Evolutionary conservation across 1,140 invertebrate species (phyloP).

Genomic region (Drosophila micromelanica): DNA sequence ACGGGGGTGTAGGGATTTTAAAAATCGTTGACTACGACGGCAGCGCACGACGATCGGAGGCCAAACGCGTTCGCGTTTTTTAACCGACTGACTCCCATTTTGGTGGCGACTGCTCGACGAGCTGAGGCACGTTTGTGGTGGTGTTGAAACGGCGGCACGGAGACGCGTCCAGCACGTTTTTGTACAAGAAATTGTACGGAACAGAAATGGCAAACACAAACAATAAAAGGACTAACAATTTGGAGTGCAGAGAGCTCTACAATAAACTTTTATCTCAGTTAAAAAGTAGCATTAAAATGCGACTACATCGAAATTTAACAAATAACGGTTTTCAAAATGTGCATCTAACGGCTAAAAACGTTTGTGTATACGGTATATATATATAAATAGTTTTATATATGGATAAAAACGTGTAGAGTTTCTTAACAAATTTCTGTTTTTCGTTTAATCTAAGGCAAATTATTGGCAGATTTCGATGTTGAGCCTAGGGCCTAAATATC

Average conservation of each 20-base stretch:
- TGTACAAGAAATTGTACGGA: slow-evolving; percentile 79
- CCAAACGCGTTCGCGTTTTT: slow-evolving; percentile 11
- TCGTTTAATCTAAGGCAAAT: slow-evolving; percentile 67
- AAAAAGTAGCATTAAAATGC: slow-evolving; percentile 61
- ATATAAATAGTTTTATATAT: slow-evolving; percentile 40
- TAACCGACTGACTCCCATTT: slow-evolving; percentile 10
- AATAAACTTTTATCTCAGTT: slow-evolving; percentile 19
- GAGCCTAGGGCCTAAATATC: slow-evolving; percentile 40
- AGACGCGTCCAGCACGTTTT: slow-evolving; percentile 57
- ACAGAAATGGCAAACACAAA: slow-evolving; percentile 66
- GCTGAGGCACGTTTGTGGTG: slow-evolving; percentile 83
- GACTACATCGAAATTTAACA: slow-evolving; percentile 68
- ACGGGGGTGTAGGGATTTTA: slow-evolving; percentile 70
- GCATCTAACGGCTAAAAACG: slow-evolving; percentile 54
- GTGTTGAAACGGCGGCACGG: slow-evolving; percentile 68
- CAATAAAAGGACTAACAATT: slow-evolving; percentile 61
- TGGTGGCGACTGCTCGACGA: slow-evolving; percentile 63
- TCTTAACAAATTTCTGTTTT: slow-evolving; percentile 57
- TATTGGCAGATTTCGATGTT: slow-evolving; percentile 62
- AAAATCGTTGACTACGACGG: slow-evolving; percentile 78
- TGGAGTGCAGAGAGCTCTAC: slow-evolving; percentile 8
- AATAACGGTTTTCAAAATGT: slow-evolving; percentile 59
- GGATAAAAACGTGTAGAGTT: slow-evolving; percentile 60
- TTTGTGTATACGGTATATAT: slow-evolving; percentile 52
- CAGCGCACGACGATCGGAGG: slow-evolving; percentile 54